These are phyloP conservation scores for Ctenomys sociabilis DNA, from an alignment of 2,113 vertebrate genomes.

Conservation along the genomic window DNA sequence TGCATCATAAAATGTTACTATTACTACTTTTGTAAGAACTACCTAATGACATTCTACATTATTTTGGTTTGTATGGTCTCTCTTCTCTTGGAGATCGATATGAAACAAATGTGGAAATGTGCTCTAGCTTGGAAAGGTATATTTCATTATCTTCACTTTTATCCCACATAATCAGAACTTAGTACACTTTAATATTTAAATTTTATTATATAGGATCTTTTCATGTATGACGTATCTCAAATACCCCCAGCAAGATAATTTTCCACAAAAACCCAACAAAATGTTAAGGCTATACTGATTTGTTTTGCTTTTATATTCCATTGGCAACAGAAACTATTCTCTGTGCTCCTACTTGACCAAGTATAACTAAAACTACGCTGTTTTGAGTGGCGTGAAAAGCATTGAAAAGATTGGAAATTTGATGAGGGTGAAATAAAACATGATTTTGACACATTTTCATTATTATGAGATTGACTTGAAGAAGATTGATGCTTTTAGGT, in stretches of 20 bases:
- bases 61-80: conserved; percentile 58
- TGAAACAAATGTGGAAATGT: conserved; percentile 35
- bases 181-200: background rate
- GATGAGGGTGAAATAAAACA: conserved; percentile 66
- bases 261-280: conserved; percentile 16
- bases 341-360: conserved; percentile 18
- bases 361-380: conserved; percentile 38
- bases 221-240: background rate
- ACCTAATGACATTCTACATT: conserved; percentile 29
- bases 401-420: conserved; percentile 70
- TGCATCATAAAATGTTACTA: background rate
- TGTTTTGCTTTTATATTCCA: background rate
- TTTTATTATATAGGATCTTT: background rate
- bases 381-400: conserved; percentile 71
- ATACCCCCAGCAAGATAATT: background rate
- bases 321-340: conserved; percentile 5
- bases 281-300: background rate
- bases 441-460: conserved; percentile 58
- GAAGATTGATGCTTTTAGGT: conserved; percentile 62
- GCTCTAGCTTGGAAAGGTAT: conserved; percentile 47
- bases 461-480: conserved; percentile 64
- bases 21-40: background rate
- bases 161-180: background rate
- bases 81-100: conserved; percentile 5
- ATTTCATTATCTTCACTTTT: conserved; percentile 7